Conservation (phyloP, 2,113 vertebrate genomes). For the Dryoscopus gambensis region DNA sequence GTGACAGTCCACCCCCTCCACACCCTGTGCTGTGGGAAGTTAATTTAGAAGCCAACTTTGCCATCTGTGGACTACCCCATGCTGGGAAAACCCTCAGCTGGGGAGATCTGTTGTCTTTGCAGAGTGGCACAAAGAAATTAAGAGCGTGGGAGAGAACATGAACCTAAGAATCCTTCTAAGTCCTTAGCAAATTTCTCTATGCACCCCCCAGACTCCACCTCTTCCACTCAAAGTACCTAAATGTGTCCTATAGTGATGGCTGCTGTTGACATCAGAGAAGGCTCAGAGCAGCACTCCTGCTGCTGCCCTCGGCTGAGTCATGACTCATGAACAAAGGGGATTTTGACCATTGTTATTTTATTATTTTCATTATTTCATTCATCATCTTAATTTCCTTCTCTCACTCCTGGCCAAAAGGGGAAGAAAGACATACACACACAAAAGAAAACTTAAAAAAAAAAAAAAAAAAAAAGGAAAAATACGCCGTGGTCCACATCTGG, state of each 20-base stretch:
- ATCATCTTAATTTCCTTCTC: slow-evolving; percentile 58
- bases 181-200: neutral
- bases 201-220: neutral
- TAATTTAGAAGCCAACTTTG: slow-evolving; percentile 46
- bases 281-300: slow-evolving; percentile 5
- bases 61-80: slow-evolving; percentile 60
- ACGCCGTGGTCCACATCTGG: slow-evolving; percentile 50
- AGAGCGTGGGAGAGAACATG: slow-evolving; percentile 27
- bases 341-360: slow-evolving; percentile 62
- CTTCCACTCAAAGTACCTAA: slow-evolving; percentile 24
- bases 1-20: slow-evolving; percentile 16
- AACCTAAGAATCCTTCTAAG: neutral
- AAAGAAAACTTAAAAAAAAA: neutral
- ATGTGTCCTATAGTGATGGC: neutral
- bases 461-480: neutral
- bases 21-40: slow-evolving; percentile 42
- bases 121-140: neutral
- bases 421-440: neutral
- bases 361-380: slow-evolving; percentile 72
- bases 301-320: slow-evolving; percentile 58
- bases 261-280: slow-evolving; percentile 43
- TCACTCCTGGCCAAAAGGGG: slow-evolving; percentile 35
- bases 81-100: slow-evolving; percentile 60
- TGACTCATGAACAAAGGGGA: slow-evolving; percentile 41
- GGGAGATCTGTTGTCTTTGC: slow-evolving; percentile 43